Percentiles rank a stretch among this genome's conserved stretches.
Evolutionary conservation across 2,797 vertebrate species (phyloP).

Genomic region (Pangasius mekongensis): DNA sequence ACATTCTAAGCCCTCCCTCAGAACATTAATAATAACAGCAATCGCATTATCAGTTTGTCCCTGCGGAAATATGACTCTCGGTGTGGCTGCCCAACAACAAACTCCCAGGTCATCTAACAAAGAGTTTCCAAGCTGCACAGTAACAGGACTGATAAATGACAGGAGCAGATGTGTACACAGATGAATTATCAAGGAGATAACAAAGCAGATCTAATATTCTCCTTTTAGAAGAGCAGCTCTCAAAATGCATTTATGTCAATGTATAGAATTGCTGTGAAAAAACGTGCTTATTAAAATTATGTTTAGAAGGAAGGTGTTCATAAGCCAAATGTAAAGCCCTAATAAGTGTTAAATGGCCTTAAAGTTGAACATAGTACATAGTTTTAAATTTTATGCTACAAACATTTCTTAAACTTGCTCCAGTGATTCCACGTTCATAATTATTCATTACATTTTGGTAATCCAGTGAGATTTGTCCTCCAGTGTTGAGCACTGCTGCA

Average conservation of each 20-base stretch:
- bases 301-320: background rate
- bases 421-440: background rate
- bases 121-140: conserved; percentile 6
- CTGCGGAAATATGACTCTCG: background rate
- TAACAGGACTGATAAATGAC: conserved; percentile 17
- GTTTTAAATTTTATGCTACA: background rate
- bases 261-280: background rate
- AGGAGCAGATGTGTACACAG: conserved; percentile 14
- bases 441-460: background rate
- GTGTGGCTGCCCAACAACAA: background rate
- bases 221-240: background rate
- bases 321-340: background rate
- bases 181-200: background rate
- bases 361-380: background rate
- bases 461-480: background rate
- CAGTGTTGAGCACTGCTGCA: background rate
- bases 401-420: background rate
- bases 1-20: background rate
- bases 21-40: background rate
- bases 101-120: background rate
- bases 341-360: background rate
- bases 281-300: background rate
- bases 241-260: background rate
- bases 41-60: background rate
- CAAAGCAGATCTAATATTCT: background rate